phyloP scores from a whole-genome alignment of 2,888 invertebrate species.

The Caenorhabditis wallacei region DNA sequence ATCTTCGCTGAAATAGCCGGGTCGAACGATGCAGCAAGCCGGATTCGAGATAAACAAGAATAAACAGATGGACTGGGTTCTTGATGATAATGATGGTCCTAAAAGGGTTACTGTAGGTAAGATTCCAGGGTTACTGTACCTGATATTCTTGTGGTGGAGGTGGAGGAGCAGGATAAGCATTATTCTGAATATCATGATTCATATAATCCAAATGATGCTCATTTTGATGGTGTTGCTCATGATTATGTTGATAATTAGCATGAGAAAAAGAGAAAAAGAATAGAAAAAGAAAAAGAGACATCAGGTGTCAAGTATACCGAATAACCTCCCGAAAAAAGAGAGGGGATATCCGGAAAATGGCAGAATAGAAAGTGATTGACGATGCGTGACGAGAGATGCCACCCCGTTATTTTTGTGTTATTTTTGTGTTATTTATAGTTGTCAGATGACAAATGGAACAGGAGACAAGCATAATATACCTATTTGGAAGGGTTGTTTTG shows the following conservation, averaged over 20 bases:
- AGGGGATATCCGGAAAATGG: background rate
- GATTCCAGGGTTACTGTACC: background rate
- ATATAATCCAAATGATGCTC: background rate
- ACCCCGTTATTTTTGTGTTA: too few species aligned
- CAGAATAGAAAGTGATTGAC: conserved; percentile 42
- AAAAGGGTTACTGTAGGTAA: background rate
- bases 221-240: background rate
- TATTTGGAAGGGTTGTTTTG: too few species aligned
- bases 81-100: background rate
- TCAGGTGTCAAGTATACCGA: background rate
- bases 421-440: too few species aligned
- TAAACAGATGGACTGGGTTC: conserved; percentile 11
- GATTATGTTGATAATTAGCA: background rate
- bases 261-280: background rate
- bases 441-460: too few species aligned
- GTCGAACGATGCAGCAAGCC: conserved; percentile 64
- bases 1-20: conserved; percentile 56
- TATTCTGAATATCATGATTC: conserved; percentile 19
- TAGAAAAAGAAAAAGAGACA: background rate
- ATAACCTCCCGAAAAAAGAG: background rate
- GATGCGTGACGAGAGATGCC: conserved; percentile 42
- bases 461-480: too few species aligned
- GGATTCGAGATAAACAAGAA: conserved; percentile 62
- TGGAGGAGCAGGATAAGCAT: conserved; percentile 30
- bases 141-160: conserved; percentile 32